A percentile compares a stretch with the other conserved stretches of the same genome.
These are phyloP conservation scores for Spilosoma lubricipeda DNA, from an alignment of 2,888 invertebrate genomes.

Conservation along the genomic window DNA sequence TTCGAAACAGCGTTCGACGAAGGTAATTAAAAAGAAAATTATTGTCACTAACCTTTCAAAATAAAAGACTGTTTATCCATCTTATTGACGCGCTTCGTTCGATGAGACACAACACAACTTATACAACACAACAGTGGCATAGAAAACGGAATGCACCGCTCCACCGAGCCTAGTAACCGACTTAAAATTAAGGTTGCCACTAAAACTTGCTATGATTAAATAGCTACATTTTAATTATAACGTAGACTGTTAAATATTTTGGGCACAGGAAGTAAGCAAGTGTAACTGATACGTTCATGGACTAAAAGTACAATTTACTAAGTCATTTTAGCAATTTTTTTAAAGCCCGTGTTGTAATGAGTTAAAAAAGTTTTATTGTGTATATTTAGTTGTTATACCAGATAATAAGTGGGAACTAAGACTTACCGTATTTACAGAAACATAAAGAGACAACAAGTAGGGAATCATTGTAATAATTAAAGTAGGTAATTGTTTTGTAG, in stretches of 20 bases:
- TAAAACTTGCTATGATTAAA: background rate
- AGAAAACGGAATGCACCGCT: constrained; percentile 52
- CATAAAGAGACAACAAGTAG: background rate
- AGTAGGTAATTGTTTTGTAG: too few relatives aligned
- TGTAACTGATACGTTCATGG: background rate
- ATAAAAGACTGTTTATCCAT: constrained; percentile 44
- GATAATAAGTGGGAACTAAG: background rate
- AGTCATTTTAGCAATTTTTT: background rate
- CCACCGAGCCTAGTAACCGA: constrained; percentile 52
- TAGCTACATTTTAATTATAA: background rate
- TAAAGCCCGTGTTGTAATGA: background rate
- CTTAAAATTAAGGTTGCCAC: constrained; percentile 43
- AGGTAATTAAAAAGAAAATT: background rate
- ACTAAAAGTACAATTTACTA: background rate
- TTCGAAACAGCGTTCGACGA: background rate
- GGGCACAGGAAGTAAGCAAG: background rate
- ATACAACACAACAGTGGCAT: constrained; percentile 41
- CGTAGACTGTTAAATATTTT: background rate
- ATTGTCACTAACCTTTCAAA: constrained; percentile 18
- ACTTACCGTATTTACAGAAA: background rate
- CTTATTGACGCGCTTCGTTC: constrained; percentile 16
- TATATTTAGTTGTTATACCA: background rate
- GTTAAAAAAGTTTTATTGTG: background rate
- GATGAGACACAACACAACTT: constrained; percentile 30
- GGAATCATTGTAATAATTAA: too few relatives aligned